phyloP scores from a whole-genome alignment of 92 coral and sea anemone species.

The Phenganax subtilis region DNA sequence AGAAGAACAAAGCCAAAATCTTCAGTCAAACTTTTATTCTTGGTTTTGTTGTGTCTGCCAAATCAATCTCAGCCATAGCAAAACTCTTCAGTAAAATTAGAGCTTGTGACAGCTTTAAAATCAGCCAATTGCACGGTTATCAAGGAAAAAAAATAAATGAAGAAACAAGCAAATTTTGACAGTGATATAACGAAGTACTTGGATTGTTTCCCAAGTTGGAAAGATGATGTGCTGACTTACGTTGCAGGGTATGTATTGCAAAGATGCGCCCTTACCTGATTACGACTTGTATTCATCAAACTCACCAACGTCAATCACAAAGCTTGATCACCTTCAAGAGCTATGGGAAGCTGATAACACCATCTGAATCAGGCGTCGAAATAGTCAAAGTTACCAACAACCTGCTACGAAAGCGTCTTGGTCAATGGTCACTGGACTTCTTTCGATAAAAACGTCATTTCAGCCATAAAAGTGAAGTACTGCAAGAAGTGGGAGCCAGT shows the following conservation, averaged over 20 bases:
- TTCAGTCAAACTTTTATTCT: not conserved
- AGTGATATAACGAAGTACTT: not conserved
- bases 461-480: too few species aligned
- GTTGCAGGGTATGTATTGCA: conserved; percentile 10
- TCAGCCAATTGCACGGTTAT: too few species aligned
- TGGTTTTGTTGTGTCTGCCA: not conserved
- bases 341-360: too few species aligned
- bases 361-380: too few species aligned
- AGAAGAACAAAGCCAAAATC: conserved; percentile 17
- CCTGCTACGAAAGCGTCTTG: too few species aligned
- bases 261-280: not conserved
- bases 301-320: too few species aligned
- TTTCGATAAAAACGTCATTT: too few species aligned
- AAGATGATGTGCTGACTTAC: conserved; percentile 11
- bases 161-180: not conserved
- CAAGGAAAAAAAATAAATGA: not conserved
- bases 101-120: too few species aligned
- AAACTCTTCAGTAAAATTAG: not conserved
- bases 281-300: not conserved
- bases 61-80: not conserved
- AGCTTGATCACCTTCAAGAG: too few species aligned
- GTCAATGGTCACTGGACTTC: too few species aligned
- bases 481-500: too few species aligned
- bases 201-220: not conserved
- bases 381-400: too few species aligned